Evolutionary conservation across 64 coral and sea anemone genomes (phyloP), one percentile per base, ranked within the genome.

Genomic region (Trachythela sp.): DNA sequence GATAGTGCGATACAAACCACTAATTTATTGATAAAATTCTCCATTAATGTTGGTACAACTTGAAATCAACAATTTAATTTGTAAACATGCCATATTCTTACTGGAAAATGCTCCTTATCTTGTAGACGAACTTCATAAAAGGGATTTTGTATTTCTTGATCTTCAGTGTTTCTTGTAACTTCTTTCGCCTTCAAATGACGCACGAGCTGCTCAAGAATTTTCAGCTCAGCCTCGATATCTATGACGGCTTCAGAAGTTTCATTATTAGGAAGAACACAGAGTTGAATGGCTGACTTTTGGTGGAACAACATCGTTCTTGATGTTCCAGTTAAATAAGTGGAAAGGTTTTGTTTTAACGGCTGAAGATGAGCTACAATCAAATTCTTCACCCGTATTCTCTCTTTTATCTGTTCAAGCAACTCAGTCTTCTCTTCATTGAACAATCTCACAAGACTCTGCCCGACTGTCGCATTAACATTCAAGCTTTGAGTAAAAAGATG

Each of bases 121-220:
- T 48, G 70, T 24, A 89, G 32, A 15, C 68, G 32, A 89, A 89
- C 88, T 89, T 83, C 30, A 7, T 29, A 36, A 50, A 89, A 89
- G 8, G 83, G 72, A 26, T 54, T n/a, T n/a, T n/a, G n/a, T n/a
- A n/a, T n/a, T n/a, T n/a, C n/a, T n/a, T n/a, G n/a, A n/a, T n/a
- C n/a, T n/a, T n/a, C n/a, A n/a, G n/a, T n/a, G n/a, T n/a, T n/a
- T n/a, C n/a, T n/a, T n/a, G n/a, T n/a, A n/a, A n/a, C 83, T 54
- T 39, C 50, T 42, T 83, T 37, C 26, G 52, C 88, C 22, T 83
- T 56, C 33, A 89, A 48, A 39, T 29, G 29, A 3, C 70, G 88
- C 2, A 89, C 36, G 24, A 89, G 40, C 18, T 0, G 6, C 15
- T 83, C 4, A 4, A 89, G 48, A 38, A 33, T 9, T 8, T 83